Percentiles rank a stretch among this genome's conserved stretches.
Conservation (phyloP, 2,113 vertebrate species). For the Ptychochromis oligacanthus region DNA sequence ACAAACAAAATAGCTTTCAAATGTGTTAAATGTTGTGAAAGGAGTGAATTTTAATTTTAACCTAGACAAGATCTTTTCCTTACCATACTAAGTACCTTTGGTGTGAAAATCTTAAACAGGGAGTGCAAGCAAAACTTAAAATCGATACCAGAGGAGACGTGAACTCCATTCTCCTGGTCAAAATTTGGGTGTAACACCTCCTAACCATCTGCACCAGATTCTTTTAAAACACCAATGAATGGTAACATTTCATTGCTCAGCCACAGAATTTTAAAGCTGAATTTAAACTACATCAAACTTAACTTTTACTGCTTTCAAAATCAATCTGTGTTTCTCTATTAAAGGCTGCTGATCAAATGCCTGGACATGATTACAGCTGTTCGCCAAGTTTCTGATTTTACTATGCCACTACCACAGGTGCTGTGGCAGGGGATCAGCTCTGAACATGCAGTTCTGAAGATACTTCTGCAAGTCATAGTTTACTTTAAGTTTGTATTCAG, state of each 20-base stretch:
- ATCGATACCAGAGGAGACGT: neutral
- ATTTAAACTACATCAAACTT: neutral
- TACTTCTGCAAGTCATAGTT: neutral
- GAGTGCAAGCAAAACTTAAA: fast-evolving
- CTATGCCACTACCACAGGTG: neutral
- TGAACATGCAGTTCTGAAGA: neutral
- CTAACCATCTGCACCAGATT: neutral
- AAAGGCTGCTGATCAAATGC: neutral
- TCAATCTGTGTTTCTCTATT: neutral
- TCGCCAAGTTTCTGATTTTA: neutral
- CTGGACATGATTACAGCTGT: neutral
- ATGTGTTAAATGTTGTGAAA: neutral
- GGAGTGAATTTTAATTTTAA: neutral
- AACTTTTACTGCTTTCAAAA: neutral
- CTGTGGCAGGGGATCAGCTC: neutral
- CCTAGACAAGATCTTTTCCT: neutral
- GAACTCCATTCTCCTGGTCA: neutral
- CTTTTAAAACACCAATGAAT: no score
- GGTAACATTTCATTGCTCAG: no score
- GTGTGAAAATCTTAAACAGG: neutral
- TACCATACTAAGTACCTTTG: neutral
- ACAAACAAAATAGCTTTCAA: neutral
- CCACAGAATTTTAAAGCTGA: no score
- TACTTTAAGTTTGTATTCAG: neutral
- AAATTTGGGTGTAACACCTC: neutral